Base-by-base conservation (phyloP, 35 echinoderm and acorn worm genomes). In the Antedon bifida region DNA sequence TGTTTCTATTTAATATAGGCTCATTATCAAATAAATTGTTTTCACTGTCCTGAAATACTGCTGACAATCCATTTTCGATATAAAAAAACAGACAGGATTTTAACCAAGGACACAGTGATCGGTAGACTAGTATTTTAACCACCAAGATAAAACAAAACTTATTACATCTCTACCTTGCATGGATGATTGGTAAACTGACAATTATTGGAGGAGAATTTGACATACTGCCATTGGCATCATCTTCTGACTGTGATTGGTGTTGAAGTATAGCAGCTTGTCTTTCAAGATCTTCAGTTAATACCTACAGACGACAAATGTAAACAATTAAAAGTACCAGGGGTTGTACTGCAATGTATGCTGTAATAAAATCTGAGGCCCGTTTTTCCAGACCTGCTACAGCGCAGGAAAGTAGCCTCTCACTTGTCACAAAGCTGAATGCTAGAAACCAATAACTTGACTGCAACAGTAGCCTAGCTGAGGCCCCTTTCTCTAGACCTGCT, bases 111-210 rank as follows among this genome's bases (percentile, higher is more conserved):
- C n/a, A n/a, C n/a, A n/a, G n/a, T n/a, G n/a, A n/a, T n/a, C n/a
- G n/a, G n/a, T n/a, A n/a, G n/a, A n/a, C n/a, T n/a, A n/a, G n/a
- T n/a, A n/a, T n/a, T n/a, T n/a, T n/a, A n/a, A n/a, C n/a, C n/a
- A n/a, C n/a, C n/a, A n/a, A n/a, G n/a, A n/a, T n/a, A n/a, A n/a
- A n/a, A n/a, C n/a, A n/a, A n/a, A n/a, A n/a, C n/a, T n/a, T n/a
- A n/a, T n/a, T n/a, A n/a, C n/a, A n/a, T n/a, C n/a, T 42, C 14
- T 86, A 96, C 94, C 94, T 92, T 79, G 94, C 94, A 86, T 92
- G 84, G 21, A 97, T 97, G 33, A 83, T 29, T 39, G 94, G 90
- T 29, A 97, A 81, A 79, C 88, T 80, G 34, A 96, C 93, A 31
- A 92, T 42, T 78, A 97, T 77, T 0, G 94, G 79, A 29, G 91